phyloP scores from a whole-genome alignment of 2,797 vertebrate species.

The Urosaurus nigricauda region DNA sequence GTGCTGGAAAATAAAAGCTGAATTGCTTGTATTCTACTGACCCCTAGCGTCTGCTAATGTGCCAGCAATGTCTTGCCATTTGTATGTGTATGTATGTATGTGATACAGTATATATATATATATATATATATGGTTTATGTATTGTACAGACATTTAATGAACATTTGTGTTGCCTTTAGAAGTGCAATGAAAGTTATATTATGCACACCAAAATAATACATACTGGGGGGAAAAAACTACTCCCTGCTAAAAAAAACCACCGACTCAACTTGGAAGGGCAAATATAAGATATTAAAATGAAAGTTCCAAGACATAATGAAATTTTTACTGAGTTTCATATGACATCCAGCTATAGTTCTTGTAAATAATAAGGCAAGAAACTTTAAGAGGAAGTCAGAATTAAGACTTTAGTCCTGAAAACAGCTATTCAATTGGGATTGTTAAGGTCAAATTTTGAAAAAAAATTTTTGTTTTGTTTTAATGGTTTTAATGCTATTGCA shows the following conservation, averaged over 20 bases:
- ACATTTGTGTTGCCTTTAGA: conserved; percentile 25
- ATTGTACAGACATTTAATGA: conserved; percentile 37
- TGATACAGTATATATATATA: too few species aligned
- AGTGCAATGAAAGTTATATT: conserved; percentile 27
- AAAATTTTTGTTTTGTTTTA: neutral
- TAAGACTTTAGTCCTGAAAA: conserved; percentile 1
- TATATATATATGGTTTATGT: too few species aligned
- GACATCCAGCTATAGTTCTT: conserved; percentile 51
- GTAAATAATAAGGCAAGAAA: conserved; percentile 26
- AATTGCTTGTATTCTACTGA: conserved; percentile 11
- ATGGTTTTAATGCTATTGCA: conserved; percentile 1
- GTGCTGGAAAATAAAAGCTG: neutral
- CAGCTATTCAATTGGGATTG: neutral
- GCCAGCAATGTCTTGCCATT: conserved; percentile 11
- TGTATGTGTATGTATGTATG: too few species aligned
- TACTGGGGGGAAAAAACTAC: conserved; percentile 31
- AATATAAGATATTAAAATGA: conserved; percentile 57
- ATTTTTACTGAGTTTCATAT: conserved; percentile 34
- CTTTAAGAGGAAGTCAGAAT: neutral
- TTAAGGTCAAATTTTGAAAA: neutral
- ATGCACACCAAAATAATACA: conserved; percentile 44
- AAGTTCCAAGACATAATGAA: conserved; percentile 62
- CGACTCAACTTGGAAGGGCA: conserved; percentile 49
- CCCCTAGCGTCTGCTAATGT: conserved; percentile 39
- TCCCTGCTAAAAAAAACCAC: conserved; percentile 49